Evolutionary conservation across 2,113 vertebrate genomes (phyloP).

Genomic region (Anarrhichthys ocellatus): DNA sequence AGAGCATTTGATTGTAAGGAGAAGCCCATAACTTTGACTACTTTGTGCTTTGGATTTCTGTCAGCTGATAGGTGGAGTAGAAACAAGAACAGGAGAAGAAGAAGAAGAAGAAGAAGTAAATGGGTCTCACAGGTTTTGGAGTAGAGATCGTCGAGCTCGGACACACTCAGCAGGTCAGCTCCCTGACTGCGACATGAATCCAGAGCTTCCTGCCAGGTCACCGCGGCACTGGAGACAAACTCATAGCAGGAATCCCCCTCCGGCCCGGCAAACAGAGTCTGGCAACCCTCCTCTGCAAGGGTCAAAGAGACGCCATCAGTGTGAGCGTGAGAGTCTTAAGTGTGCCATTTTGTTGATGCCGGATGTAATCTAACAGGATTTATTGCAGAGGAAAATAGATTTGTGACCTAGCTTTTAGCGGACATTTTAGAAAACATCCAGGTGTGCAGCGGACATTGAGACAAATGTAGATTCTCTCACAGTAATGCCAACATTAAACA

Average conservation of each 20-base stretch:
- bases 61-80: background rate
- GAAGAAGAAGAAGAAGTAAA: too few relatives aligned
- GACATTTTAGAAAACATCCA: background rate
- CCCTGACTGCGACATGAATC: slow-evolving; percentile 92
- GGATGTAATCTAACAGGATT: background rate
- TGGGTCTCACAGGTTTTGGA: slow-evolving; percentile 68
- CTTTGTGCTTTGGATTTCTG: background rate
- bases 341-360: background rate
- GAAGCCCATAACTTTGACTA: background rate
- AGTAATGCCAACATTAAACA: background rate
- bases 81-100: background rate
- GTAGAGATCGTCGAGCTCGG: slow-evolving; percentile 78
- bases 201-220: slow-evolving; percentile 93
- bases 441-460: background rate
- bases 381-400: background rate
- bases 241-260: slow-evolving; percentile 89
- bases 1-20: background rate
- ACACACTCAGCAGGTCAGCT: slow-evolving; percentile 91
- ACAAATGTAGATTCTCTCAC: background rate
- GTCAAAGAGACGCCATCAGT: slow-evolving; percentile 10
- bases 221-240: slow-evolving; percentile 86
- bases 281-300: slow-evolving; percentile 89
- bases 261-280: slow-evolving; percentile 82
- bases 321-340: background rate
- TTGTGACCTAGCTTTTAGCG: background rate